Percentiles rank a stretch among this genome's conserved stretches.
Evolutionary conservation across 2,797 vertebrate species (phyloP).

Genomic region (Streptopelia turtur): DNA sequence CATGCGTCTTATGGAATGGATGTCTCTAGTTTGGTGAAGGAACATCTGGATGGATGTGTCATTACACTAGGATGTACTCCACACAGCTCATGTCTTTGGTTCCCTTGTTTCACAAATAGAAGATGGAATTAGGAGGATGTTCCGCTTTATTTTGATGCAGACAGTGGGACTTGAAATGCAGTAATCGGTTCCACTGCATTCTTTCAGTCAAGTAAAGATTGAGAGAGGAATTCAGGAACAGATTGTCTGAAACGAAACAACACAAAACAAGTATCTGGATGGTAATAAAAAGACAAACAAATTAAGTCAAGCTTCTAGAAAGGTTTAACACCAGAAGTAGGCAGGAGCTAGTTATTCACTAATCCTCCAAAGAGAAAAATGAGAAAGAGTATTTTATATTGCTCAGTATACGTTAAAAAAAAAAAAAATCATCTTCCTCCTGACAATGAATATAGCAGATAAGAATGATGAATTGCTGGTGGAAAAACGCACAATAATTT

Average conservation of each 20-base stretch:
- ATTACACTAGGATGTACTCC: background rate
- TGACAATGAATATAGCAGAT: background rate
- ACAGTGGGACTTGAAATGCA: background rate
- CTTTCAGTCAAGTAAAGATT: background rate
- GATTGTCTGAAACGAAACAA: background rate
- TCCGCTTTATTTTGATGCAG: background rate
- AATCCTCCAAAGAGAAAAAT: background rate
- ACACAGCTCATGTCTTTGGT: background rate
- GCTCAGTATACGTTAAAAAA: background rate
- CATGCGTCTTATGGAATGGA: background rate
- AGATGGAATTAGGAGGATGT: background rate
- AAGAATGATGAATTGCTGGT: background rate
- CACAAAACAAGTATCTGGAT: background rate
- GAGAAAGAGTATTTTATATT: background rate
- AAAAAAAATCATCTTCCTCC: background rate
- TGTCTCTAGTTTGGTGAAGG: background rate
- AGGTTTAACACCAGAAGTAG: background rate
- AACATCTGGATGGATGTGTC: background rate
- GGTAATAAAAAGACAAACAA: background rate
- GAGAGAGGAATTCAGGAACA: background rate
- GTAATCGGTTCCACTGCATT: background rate
- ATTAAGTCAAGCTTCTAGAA: background rate
- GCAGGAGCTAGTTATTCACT: background rate
- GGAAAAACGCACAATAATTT: background rate
- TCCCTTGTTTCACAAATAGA: background rate